phyloP scores from a whole-genome alignment of 2,888 invertebrate genomes.

The Hypolimnas misippus region DNA sequence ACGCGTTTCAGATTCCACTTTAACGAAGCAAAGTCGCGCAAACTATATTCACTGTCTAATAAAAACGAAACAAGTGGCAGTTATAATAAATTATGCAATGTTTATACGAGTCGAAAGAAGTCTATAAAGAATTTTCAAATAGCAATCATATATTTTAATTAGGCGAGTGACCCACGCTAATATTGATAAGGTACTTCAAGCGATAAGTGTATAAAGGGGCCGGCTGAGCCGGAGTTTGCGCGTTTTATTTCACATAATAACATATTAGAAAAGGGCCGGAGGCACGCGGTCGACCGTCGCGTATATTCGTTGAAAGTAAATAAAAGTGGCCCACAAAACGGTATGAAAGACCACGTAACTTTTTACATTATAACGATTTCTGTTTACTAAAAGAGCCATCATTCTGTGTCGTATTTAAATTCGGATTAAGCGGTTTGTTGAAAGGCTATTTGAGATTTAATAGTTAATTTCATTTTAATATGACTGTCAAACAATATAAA shows the following conservation, averaged over 20 bases:
- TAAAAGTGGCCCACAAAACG: constrained; percentile 62
- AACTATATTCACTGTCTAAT: constrained; percentile 27
- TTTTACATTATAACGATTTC: constrained; percentile 36
- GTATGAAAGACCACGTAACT: constrained; percentile 58
- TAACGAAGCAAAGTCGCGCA: constrained; percentile 30
- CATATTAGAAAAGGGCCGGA: constrained; percentile 67
- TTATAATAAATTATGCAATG: constrained; percentile 26
- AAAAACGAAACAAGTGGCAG: constrained; percentile 30
- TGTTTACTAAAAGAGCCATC: background rate
- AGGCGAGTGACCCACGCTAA: constrained; percentile 67
- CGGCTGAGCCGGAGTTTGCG: constrained; percentile 54
- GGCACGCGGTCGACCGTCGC: constrained; percentile 58
- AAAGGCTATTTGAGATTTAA: no score
- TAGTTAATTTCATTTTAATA: no score
- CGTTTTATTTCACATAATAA: constrained; percentile 80
- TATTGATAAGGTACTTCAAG: constrained; percentile 67
- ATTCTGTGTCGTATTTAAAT: background rate
- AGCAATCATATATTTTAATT: constrained; percentile 78
- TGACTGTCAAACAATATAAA: no score
- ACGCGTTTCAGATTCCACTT: constrained; percentile 33
- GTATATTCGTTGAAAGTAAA: constrained; percentile 69
- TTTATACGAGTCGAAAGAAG: constrained; percentile 33
- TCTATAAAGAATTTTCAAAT: constrained; percentile 62
- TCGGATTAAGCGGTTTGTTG: background rate
- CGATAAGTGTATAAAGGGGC: constrained; percentile 53